Evolutionary conservation across 2,888 invertebrate genomes (phyloP).

Genomic region (Lordiphosa andalusiaca): DNA sequence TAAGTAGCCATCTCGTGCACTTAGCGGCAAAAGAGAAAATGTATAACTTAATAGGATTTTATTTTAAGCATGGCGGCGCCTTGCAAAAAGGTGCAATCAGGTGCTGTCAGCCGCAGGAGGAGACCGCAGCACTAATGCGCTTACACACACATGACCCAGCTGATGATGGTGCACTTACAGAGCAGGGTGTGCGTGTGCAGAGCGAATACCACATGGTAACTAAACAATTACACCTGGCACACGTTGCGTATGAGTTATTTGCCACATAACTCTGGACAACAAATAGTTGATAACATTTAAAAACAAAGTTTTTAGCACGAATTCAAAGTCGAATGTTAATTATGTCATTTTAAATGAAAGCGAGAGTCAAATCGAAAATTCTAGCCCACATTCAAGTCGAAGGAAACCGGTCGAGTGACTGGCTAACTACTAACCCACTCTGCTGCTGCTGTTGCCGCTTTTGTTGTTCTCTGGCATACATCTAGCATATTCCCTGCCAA

Average conservation of each 20-base stretch:
- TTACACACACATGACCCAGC: constrained; percentile 40
- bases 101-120: constrained; percentile 43
- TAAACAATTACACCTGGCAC: constrained; percentile 64
- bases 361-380: constrained; percentile 36
- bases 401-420: constrained; percentile 46
- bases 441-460: constrained; percentile 10
- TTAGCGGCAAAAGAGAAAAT: constrained; percentile 25
- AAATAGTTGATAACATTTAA: no score
- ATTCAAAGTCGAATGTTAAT: constrained; percentile 29
- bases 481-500: constrained; percentile 9
- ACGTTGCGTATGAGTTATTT: constrained; percentile 49
- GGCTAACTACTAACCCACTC: constrained; percentile 49
- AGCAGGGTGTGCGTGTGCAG: constrained; percentile 34
- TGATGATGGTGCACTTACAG: constrained; percentile 49
- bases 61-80: constrained; percentile 27
- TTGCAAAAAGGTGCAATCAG: constrained; percentile 54
- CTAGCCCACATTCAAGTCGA: constrained; percentile 41
- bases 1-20: constrained; percentile 25
- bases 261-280: background rate
- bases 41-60: constrained; percentile 33
- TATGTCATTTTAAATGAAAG: constrained; percentile 47
- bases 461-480: constrained; percentile 38
- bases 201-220: constrained; percentile 72
- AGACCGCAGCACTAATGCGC: constrained; percentile 66
- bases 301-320: background rate